Evolutionary conservation across 2,888 invertebrate genomes (phyloP).

Genomic region (Ligdia adustata): DNA sequence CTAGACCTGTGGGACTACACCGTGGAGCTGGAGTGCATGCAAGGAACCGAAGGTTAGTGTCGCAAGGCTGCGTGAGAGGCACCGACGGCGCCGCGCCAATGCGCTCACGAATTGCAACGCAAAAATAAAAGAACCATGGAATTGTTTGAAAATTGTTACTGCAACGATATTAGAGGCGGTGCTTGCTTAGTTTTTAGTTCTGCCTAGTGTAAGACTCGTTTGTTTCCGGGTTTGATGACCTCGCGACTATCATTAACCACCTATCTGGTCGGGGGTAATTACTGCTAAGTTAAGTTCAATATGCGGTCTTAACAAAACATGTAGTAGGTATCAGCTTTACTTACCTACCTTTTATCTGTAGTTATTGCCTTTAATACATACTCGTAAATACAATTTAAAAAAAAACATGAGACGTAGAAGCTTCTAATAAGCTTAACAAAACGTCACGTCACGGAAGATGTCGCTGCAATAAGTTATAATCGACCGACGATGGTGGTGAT

Average conservation of each 20-base stretch:
- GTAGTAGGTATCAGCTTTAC: neutral
- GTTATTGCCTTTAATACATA: too few relatives aligned
- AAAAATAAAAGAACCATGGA: conserved; percentile 57
- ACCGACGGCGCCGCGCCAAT: conserved; percentile 15
- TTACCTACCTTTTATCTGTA: too few relatives aligned
- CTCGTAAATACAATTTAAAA: too few relatives aligned
- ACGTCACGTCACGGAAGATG: too few relatives aligned
- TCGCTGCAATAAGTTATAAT: too few relatives aligned
- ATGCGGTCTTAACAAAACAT: neutral
- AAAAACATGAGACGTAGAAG: too few relatives aligned
- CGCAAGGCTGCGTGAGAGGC: conserved; percentile 69
- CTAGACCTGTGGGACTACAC: conserved; percentile 94
- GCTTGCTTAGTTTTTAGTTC: neutral
- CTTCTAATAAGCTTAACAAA: too few relatives aligned
- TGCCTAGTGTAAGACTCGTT: neutral
- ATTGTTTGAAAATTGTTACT: conserved; percentile 51
- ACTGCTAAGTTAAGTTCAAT: conserved; percentile 12
- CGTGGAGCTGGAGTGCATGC: conserved; percentile 91
- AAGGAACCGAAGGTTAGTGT: conserved; percentile 89
- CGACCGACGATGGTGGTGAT: too few relatives aligned
- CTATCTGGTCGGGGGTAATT: conserved; percentile 2
- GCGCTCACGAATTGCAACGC: conserved; percentile 47
- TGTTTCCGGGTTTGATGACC: conserved; percentile 27
- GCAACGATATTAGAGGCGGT: conserved; percentile 38
- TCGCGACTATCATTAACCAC: conserved; percentile 10